Evolutionary conservation across 1,140 invertebrate species (phyloP), one percentile per base, ranked within the genome.

Genomic region (Chymomyza costata): DNA sequence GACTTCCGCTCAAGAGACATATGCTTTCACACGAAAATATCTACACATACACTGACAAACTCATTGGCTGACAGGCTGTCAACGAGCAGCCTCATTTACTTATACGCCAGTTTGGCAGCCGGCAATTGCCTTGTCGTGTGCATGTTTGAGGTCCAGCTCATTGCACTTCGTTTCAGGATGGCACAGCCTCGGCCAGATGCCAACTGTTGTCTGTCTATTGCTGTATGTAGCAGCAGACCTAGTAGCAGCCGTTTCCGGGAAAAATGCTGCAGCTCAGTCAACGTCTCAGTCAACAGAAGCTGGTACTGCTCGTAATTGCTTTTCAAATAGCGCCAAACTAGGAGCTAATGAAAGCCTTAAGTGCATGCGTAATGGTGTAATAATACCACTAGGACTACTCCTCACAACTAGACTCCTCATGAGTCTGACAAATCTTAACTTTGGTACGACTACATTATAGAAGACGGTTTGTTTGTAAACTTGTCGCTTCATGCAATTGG

Each of bases 351-450:
- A 80, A 80, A 58, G 74, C 67, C 67, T 64, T 81, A 62, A 80
- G 73, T 80, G 65, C 63, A 80, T 73, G 68, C 50, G 73, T 80
- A 80, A 80, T 80, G 74, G 73, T 73, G 73, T 80, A 80, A 80
- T 80, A 80, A 80, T 80, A 80, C 73, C 73, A 73, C 18, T 49
- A 62, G 62, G 67, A 49, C 51, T 64, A 54, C 43, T 66, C 52
- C 15, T n/a, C n/a, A n/a, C n/a, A n/a, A n/a, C n/a, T n/a, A n/a
- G n/a, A n/a, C n/a, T n/a, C n/a, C n/a, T n/a, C n/a, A n/a, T n/a
- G n/a, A n/a, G n/a, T n/a, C n/a, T n/a, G n/a, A n/a, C n/a, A n/a
- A n/a, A n/a, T n/a, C n/a, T n/a, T n/a, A n/a, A n/a, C n/a, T n/a
- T n/a, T n/a, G n/a, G n/a, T n/a, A n/a, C n/a, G n/a, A n/a, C n/a